phyloP scores from a whole-genome alignment of 92 coral and sea anemone species.

The Actinostola sp. region DNA sequence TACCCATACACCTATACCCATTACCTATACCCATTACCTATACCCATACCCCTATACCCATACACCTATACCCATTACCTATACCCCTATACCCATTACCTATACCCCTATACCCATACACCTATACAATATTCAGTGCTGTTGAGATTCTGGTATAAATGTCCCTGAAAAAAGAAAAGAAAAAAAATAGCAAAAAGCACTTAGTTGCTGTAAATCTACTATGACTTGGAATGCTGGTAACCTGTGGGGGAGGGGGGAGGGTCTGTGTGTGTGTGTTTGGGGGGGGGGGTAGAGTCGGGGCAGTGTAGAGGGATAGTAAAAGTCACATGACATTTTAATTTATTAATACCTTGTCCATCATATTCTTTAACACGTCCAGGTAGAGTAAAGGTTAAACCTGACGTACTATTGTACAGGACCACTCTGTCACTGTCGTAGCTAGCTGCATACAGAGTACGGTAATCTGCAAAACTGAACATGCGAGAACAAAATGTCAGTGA shows the following conservation, averaged over 20 bases:
- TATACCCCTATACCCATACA: neutral
- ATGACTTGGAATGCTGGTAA: too few relatives aligned
- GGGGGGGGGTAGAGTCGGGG: too few relatives aligned
- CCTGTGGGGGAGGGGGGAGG: too few relatives aligned
- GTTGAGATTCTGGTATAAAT: neutral
- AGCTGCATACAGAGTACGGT: conserved; percentile 81
- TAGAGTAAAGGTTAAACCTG: conserved; percentile 74
- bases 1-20: too few relatives aligned
- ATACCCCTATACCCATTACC: neutral
- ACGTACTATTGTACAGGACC: conserved; percentile 82
- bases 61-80: too few relatives aligned
- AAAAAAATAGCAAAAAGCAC: neutral
- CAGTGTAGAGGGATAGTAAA: too few relatives aligned
- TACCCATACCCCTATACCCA: too few relatives aligned
- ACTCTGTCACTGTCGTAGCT: conserved; percentile 88
- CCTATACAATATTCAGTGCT: neutral
- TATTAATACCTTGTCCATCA: conserved; percentile 61
- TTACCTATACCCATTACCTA: too few relatives aligned
- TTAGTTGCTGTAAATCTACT: neutral
- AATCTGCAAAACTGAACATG: conserved; percentile 76
- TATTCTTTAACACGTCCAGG: conserved; percentile 74
- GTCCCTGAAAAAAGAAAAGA: neutral
- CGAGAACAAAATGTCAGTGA: neutral
- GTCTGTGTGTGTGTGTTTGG: too few relatives aligned
- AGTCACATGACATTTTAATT: too few relatives aligned